phyloP scores from a whole-genome alignment of 2,888 invertebrate genomes.

The Heliconius sara region DNA sequence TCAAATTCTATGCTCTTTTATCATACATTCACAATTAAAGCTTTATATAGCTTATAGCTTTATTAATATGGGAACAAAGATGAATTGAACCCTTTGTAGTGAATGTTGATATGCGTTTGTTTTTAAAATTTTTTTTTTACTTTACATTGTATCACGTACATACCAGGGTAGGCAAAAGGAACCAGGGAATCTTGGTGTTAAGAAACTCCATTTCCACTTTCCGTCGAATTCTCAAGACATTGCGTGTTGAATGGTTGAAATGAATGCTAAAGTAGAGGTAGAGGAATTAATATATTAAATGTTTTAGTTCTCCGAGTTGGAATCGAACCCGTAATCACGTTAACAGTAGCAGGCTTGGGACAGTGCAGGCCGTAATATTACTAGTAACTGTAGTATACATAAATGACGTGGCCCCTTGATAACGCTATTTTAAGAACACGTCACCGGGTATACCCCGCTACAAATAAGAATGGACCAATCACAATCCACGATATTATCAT shows the following conservation, averaged over 20 bases:
- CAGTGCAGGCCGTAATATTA: neutral
- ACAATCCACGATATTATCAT: neutral
- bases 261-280: too few species aligned
- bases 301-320: too few species aligned
- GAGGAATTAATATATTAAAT: too few species aligned
- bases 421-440: neutral
- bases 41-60: neutral
- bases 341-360: too few species aligned
- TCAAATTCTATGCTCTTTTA: neutral
- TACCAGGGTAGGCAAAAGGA: neutral
- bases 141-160: neutral
- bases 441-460: neutral
- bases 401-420: neutral
- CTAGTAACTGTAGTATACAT: neutral
- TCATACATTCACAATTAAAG: neutral
- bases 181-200: neutral
- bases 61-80: neutral
- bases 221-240: too few species aligned
- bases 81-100: neutral
- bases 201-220: neutral
- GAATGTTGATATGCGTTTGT: neutral
- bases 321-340: too few species aligned
- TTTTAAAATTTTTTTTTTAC: neutral
- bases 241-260: too few species aligned
- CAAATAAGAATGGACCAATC: neutral